Conservation (phyloP, 1,140 invertebrate species). For the Trichogramma pretiosum region DNA sequence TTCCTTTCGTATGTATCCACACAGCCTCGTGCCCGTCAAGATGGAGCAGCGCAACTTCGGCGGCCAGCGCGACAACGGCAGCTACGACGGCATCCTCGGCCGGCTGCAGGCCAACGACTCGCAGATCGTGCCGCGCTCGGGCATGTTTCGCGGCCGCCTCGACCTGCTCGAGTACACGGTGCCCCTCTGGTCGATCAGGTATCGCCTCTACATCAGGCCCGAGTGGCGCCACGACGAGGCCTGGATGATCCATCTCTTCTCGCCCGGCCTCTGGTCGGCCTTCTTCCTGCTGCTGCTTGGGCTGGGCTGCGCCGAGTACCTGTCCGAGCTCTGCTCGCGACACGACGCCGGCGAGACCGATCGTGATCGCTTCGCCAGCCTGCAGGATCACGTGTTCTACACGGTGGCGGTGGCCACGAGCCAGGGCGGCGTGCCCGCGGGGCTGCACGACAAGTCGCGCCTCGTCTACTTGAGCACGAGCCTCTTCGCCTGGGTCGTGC, state of each 20-base stretch:
- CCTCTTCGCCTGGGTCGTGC: conserved; percentile 24
- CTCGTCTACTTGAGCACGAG: conserved; percentile 22
- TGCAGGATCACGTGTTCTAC: conserved; percentile 27
- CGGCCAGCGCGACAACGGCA: conserved; percentile 1
- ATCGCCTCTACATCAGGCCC: conserved; percentile 23
- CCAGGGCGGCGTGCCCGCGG: conserved; percentile 21
- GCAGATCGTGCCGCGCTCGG: conserved; percentile 20
- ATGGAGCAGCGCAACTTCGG: conserved; percentile 7
- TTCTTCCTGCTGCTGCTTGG: conserved; percentile 17
- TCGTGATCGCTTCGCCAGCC: conserved; percentile 8
- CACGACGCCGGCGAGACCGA: neutral
- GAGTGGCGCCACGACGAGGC: conserved; percentile 17
- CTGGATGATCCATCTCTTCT: conserved; percentile 26
- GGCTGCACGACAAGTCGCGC: conserved; percentile 18
- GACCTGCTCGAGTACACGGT: conserved; percentile 20
- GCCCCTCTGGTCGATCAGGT: conserved; percentile 25
- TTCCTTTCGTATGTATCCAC: neutral
- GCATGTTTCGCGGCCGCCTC: neutral
- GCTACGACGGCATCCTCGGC: conserved; percentile 20
- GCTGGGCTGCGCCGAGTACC: conserved; percentile 21
- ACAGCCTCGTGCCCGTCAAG: conserved; percentile 20
- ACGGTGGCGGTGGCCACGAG: conserved; percentile 20
- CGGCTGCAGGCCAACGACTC: conserved; percentile 21
- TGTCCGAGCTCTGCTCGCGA: conserved; percentile 15
- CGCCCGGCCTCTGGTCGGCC: conserved; percentile 17